A percentile compares a stretch with the other conserved stretches of the same genome.
Evolutionary conservation across 2,888 invertebrate species (phyloP).

Genomic region (Apamea anceps): DNA sequence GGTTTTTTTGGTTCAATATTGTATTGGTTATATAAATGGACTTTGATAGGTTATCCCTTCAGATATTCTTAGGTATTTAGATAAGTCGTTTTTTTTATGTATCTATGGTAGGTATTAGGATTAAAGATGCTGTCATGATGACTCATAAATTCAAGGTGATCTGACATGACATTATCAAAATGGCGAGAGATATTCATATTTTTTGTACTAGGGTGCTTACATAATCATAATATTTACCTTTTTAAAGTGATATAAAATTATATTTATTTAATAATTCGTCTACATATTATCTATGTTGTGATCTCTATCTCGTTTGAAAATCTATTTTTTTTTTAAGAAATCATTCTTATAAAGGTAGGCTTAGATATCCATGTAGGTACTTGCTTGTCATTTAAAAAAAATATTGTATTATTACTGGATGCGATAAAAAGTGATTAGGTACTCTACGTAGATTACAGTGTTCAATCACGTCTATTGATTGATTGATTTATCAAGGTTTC

Average conservation of each 20-base stretch:
- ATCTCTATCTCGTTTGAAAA: background rate
- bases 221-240: background rate
- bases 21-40: slow-evolving; percentile 15
- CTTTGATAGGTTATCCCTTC: background rate
- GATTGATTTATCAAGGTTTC: background rate
- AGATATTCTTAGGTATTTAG: slow-evolving; percentile 12
- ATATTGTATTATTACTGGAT: background rate
- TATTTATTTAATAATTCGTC: background rate
- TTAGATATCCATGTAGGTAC: background rate
- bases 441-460: background rate
- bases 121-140: slow-evolving; percentile 13
- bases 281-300: background rate
- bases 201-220: background rate
- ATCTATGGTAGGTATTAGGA: too few relatives aligned
- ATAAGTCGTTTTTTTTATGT: slow-evolving; percentile 1
- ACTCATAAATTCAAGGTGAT: slow-evolving; percentile 25
- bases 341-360: background rate
- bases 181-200: background rate
- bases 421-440: background rate
- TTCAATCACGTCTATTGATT: slow-evolving; percentile 4
- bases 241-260: background rate
- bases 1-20: slow-evolving; percentile 3
- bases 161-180: slow-evolving; percentile 16
- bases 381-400: background rate
- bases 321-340: background rate